Base-by-base conservation (phyloP, 2,888 invertebrate species). In the Thymelicus sylvestris region DNA sequence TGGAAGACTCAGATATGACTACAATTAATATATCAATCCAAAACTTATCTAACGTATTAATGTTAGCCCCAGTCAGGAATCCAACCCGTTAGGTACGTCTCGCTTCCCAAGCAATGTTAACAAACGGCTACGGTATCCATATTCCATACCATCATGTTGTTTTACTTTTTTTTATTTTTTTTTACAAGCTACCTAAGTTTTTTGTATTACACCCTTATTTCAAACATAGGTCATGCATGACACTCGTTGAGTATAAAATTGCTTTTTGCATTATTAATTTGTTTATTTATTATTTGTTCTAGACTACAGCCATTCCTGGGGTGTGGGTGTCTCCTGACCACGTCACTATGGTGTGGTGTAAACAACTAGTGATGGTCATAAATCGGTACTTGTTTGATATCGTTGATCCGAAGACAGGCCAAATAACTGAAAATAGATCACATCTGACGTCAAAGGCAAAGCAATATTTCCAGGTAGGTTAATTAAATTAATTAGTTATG, bases 271-370 rank as follows among this genome's bases (percentile, higher is more conserved):
- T 15, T 12, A 38, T 63, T 44, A 13, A 15, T 8, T 19, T 10
- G 38, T 38, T 50, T 50, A 41, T 24, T 31, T 48, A 39, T 85
- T 81, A 78, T 63, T 73, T 73, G 90, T 94, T 19, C 67, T 84
- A 97, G 95, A 95, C 96, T 1, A 96, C 96, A 67, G 95, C 96
- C 41, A 95, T 98, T 67, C 98, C 98, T 0, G 95, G 95, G 67
- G 97, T 97, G 1, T 98, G 98, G 97, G 93, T 96, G 8, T 96
- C 98, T 6, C 96, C 97, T 0, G 98, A 99, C 87, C 99, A 99
- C 86, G 95, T 97, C 12, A 97, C 97, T 79, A 97, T 98, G 79
- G 96, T 98, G 5, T 99, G 99, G 99, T 98, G 98, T 87, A 97
- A 98, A 81, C 98, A 99, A 87, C 91, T 98, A 55, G 96, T 98